Percentiles rank a stretch among this genome's conserved stretches.
phyloP scores from a whole-genome alignment of 2,113 vertebrate species.

The Catharus fuscescens region DNA sequence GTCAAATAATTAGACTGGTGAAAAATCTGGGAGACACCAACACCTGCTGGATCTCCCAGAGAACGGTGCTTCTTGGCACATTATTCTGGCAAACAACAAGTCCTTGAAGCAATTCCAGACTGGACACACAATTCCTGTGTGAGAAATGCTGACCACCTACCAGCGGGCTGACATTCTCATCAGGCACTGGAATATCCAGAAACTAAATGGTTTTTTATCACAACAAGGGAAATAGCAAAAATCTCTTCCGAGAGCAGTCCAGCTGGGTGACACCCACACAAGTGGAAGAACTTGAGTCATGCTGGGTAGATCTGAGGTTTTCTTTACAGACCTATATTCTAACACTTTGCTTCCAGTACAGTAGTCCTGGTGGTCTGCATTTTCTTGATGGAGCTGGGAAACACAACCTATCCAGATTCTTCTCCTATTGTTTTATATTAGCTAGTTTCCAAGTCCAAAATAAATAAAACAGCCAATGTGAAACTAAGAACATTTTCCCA shows the following conservation, averaged over 20 bases:
- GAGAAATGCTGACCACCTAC: conserved; percentile 25
- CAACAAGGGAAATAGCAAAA: conserved; percentile 27
- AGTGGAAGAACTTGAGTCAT: conserved; percentile 39
- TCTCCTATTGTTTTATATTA: conserved; percentile 54
- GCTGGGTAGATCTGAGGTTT: neutral
- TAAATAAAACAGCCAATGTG: conserved; percentile 62
- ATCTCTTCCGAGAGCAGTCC: conserved; percentile 18
- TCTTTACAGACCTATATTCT: conserved; percentile 16
- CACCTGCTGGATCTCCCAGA: neutral
- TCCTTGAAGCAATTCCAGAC: conserved; percentile 1
- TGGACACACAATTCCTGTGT: neutral
- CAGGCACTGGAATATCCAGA: neutral
- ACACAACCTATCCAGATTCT: conserved; percentile 25
- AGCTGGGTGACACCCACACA: conserved; percentile 41
- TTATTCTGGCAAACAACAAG: neutral
- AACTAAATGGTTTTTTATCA: neutral
- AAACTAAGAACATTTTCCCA: conserved; percentile 48
- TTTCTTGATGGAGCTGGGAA: conserved; percentile 52
- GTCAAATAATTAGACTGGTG: neutral
- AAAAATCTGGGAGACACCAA: neutral
- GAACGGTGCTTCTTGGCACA: neutral
- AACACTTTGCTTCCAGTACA: conserved; percentile 25
- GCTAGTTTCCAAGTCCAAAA: conserved; percentile 51
- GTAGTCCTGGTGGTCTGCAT: conserved; percentile 44
- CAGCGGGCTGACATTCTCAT: neutral